phyloP scores from a whole-genome alignment of 2,113 vertebrate genomes.

The Galbula dea region DNA sequence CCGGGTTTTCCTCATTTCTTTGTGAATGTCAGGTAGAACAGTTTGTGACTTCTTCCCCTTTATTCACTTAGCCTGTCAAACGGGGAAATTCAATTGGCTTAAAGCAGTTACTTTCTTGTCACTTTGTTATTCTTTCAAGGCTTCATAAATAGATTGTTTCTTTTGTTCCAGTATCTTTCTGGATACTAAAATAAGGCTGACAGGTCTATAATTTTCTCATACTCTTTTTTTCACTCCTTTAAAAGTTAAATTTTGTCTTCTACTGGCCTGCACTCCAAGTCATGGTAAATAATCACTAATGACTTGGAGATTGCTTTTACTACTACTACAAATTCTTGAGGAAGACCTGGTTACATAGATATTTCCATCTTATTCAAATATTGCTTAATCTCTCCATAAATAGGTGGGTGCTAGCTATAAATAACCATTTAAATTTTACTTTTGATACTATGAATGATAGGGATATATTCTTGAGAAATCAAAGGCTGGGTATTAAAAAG shows the following conservation, averaged over 20 bases:
- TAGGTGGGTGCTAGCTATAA: not conserved
- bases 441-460: not conserved
- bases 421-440: not conserved
- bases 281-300: not conserved
- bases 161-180: not conserved
- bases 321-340: not conserved
- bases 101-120: not conserved
- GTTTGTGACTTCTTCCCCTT: not conserved
- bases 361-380: not conserved
- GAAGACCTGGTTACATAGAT: not conserved
- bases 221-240: not conserved
- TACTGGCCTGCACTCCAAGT: not conserved
- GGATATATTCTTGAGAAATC: constrained; percentile 1
- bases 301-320: not conserved
- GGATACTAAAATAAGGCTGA: not conserved
- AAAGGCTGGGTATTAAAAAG: not conserved
- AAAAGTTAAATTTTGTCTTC: not conserved
- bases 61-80: not conserved
- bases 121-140: not conserved
- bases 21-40: not conserved
- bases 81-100: not conserved
- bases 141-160: not conserved
- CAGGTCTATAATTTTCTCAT: not conserved
- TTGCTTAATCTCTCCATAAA: not conserved
- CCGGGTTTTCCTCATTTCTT: not conserved